Conservation (phyloP, 2,797 vertebrate genomes). For the Channa striata region DNA sequence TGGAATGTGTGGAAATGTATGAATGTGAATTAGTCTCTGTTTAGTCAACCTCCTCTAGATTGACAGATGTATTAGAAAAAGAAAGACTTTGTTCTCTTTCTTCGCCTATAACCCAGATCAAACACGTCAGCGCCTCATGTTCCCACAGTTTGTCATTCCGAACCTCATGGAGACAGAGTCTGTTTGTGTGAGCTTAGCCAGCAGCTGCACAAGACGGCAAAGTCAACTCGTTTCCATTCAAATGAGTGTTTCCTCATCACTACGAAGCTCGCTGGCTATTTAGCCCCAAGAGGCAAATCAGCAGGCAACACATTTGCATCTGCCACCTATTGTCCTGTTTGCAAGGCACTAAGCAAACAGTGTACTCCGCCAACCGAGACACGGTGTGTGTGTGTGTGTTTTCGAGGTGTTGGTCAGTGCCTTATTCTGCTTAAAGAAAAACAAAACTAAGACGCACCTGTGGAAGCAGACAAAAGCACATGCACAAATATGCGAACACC, state of each 20-base stretch:
- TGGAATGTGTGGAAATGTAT: conserved; percentile 23
- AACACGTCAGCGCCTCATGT: background rate
- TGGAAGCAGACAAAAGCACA: background rate
- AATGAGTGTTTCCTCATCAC: conserved; percentile 58
- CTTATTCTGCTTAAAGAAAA: background rate
- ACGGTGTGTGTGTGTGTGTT: conserved; percentile 5
- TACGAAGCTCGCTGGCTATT: conserved; percentile 42
- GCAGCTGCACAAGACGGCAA: conserved; percentile 50
- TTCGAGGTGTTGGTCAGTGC: too few species aligned
- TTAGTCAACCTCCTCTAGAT: background rate
- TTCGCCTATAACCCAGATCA: conserved; percentile 4
- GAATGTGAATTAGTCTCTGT: background rate
- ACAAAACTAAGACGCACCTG: background rate
- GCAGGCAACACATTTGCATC: conserved; percentile 51
- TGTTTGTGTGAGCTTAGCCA: background rate
- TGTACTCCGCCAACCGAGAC: background rate
- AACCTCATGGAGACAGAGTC: background rate
- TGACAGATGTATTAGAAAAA: conserved; percentile 8
- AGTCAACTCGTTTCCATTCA: conserved; percentile 53
- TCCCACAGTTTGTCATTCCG: conserved; percentile 33
- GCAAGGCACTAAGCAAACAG: conserved; percentile 41
- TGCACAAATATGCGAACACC: too few species aligned
- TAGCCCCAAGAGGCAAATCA: conserved; percentile 60
- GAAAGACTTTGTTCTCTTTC: conserved; percentile 14
- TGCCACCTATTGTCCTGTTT: conserved; percentile 53